These are phyloP conservation scores for Scelioninae gen. 1 DNA, from an alignment of 2,888 invertebrate species.

Conservation along the genomic window DNA sequence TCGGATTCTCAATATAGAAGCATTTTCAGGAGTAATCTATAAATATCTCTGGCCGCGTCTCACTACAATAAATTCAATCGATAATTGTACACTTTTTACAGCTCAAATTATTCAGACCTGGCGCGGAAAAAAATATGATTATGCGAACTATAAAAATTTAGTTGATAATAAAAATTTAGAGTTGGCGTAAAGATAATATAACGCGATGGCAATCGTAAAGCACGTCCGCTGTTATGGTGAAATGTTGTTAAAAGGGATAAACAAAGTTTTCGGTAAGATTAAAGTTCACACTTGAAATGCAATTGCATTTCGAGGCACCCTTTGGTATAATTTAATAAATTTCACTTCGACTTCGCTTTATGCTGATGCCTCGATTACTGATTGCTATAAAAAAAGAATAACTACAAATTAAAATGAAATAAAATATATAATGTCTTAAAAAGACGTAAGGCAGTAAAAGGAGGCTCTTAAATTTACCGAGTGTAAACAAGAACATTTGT, in stretches of 20 bases:
- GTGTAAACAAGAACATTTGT: too few relatives aligned
- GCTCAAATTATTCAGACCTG: too few relatives aligned
- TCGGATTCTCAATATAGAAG: constrained; percentile 65
- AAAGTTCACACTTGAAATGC: constrained; percentile 14
- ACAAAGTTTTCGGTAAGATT: constrained; percentile 33
- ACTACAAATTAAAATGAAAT: too few relatives aligned
- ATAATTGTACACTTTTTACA: too few relatives aligned
- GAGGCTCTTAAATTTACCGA: too few relatives aligned
- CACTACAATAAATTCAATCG: too few relatives aligned
- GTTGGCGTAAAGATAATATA: constrained; percentile 45
- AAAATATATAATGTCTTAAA: too few relatives aligned
- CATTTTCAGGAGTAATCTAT: constrained; percentile 62
- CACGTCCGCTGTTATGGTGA: constrained; percentile 13
- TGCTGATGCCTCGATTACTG: not conserved
- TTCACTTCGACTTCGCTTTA: not conserved
- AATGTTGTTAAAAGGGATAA: constrained; percentile 33
- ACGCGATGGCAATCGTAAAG: constrained; percentile 45
- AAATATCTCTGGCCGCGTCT: constrained; percentile 57
- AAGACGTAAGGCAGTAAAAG: too few relatives aligned
- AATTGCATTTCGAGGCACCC: constrained; percentile 2
- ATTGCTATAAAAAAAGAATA: too few relatives aligned
- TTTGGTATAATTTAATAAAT: constrained; percentile 10
- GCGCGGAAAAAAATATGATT: too few relatives aligned
- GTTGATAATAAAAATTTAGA: constrained; percentile 52
- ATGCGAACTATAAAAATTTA: too few relatives aligned